phyloP scores from a whole-genome alignment of 2,888 invertebrate species.

The Xestia c-nigrum region DNA sequence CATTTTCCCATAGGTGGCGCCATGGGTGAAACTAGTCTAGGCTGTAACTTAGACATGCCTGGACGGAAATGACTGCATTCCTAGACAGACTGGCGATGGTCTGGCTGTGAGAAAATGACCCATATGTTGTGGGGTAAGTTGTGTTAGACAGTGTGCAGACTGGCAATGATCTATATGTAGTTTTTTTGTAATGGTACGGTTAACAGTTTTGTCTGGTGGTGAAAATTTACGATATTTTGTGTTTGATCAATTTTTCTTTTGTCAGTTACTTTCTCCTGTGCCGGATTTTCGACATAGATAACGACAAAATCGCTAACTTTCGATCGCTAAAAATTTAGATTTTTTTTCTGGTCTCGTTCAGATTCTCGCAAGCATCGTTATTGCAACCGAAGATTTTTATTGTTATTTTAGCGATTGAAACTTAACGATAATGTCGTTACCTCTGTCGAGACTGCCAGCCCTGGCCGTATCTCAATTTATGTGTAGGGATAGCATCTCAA shows the following conservation, averaged over 20 bases:
- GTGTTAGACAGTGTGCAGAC: background rate
- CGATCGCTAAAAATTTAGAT: too few relatives aligned
- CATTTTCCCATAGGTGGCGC: constrained; percentile 67
- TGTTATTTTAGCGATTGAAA: too few relatives aligned
- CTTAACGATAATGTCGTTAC: too few relatives aligned
- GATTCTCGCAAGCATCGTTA: too few relatives aligned
- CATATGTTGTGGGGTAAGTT: constrained; percentile 35
- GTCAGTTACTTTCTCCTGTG: background rate
- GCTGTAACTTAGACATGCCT: constrained; percentile 48
- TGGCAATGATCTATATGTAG: too few relatives aligned
- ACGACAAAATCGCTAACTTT: too few relatives aligned
- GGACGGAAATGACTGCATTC: constrained; percentile 64
- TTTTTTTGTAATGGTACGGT: background rate
- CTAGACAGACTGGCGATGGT: constrained; percentile 42
- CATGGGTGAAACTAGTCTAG: constrained; percentile 64
- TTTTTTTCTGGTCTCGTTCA: too few relatives aligned
- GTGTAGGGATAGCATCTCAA: background rate
- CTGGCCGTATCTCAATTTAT: background rate
- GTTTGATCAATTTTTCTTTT: too few relatives aligned
- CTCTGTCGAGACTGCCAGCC: too few relatives aligned
- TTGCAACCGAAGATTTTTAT: too few relatives aligned
- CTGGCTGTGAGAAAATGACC: constrained; percentile 53
- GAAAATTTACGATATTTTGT: too few relatives aligned
- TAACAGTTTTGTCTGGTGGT: background rate
- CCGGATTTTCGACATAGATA: too few relatives aligned